Base-by-base conservation (phyloP, 2,113 vertebrate species). In the Desmodus rotundus region DNA sequence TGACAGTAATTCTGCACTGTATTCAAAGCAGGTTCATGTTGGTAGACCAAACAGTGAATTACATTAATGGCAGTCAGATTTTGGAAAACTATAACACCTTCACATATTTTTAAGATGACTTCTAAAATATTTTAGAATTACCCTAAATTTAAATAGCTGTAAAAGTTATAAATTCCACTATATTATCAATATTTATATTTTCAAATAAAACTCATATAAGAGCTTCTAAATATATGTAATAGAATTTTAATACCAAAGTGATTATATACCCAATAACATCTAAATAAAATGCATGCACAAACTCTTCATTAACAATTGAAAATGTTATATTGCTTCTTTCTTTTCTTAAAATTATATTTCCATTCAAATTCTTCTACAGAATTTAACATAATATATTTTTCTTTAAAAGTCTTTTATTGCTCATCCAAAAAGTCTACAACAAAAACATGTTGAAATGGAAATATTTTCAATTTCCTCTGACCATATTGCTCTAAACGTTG, bases 201-300 rank as follows among this genome's bases (percentile, higher is more conserved):
- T 88, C 70, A 88, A 92, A 85, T 81, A 93, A 93, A 95, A 87
- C 1, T 50, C 20, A 47, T 47, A 50, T 38, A 89, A 83, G 45
- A 73, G 41, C 54, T 90, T 85, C 90, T 83, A 95, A 89, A 78
- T 82, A 89, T 24, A 92, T 16, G 14, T 33, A 67, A 50, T 73
- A 36, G 92, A 90, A 63, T 65, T 73, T 85, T 76, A 91, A 94
- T 88, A 70, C 12, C 43, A 87, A 86, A 86, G 45, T 86, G 41
- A 86, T 67, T 85, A 86, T 45, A 84, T 82, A 63, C 3, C 22
- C 85, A 94, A 74, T 41, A 94, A 95, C 4, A 83, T 45, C 20
- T 26, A 70, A 74, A 43, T 94, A 88, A 96, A 96, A 96, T 93
- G 91, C 43, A 63, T 67, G 26, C 91, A 84, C 47, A 93, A 94